These are phyloP conservation scores for Meiosimyza decipiens DNA, from an alignment of 2,888 invertebrate species.

Conservation along the genomic window DNA sequence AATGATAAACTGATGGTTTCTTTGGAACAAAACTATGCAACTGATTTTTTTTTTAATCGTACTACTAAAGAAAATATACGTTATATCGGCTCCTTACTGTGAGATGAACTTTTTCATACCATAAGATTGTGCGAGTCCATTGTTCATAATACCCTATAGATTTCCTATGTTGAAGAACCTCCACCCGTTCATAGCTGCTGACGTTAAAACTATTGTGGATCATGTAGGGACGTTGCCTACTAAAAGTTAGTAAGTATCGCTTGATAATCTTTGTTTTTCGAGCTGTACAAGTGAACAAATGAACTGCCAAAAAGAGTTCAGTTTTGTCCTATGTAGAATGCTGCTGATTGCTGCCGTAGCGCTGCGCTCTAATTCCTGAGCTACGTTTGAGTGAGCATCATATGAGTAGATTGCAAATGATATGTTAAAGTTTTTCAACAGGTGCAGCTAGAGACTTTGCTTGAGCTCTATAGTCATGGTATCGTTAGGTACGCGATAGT, in stretches of 20 bases:
- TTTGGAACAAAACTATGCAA: no score
- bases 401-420: slow-evolving; percentile 21
- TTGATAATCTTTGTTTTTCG: slow-evolving; percentile 28
- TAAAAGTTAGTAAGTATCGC: slow-evolving; percentile 22
- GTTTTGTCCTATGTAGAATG: no score
- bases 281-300: slow-evolving; percentile 4
- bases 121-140: no score
- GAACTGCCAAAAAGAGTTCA: background rate
- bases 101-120: no score
- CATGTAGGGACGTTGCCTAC: slow-evolving; percentile 4
- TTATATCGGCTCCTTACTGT: no score
- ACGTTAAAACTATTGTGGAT: background rate
- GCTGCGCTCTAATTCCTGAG: slow-evolving; percentile 10
- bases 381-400: background rate
- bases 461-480: no score
- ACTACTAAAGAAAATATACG: no score
- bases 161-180: background rate
- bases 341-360: no score
- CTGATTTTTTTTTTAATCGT: no score
- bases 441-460: slow-evolving; percentile 10
- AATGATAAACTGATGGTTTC: no score
- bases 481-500: no score
- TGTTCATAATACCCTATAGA: background rate
- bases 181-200: background rate
- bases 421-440: slow-evolving; percentile 22